Conservation (phyloP, 2,797 vertebrate genomes). For the Acipenser transmontanus region DNA sequence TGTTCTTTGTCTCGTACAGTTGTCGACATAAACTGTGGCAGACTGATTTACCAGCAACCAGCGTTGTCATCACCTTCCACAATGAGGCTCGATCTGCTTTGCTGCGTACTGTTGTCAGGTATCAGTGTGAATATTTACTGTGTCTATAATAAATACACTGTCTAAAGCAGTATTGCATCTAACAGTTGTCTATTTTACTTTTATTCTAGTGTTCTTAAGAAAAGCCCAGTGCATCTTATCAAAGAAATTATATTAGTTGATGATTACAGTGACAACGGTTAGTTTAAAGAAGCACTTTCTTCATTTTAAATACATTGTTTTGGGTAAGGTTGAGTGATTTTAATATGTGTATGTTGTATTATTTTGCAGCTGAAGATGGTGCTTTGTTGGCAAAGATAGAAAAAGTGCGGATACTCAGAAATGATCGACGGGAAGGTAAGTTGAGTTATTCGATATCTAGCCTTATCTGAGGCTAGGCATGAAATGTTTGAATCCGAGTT, state of each 20-base stretch:
- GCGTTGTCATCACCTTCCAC: slow-evolving; percentile 95
- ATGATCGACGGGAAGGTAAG: slow-evolving; percentile 92
- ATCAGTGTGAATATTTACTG: background rate
- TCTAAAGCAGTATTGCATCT: too few species aligned
- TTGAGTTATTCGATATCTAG: background rate
- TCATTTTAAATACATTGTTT: too few species aligned
- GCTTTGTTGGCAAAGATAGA: slow-evolving; percentile 89
- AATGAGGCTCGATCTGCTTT: slow-evolving; percentile 95
- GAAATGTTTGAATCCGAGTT: too few species aligned
- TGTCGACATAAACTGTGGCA: slow-evolving; percentile 93
- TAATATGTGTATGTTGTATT: too few species aligned
- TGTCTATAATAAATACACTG: too few species aligned
- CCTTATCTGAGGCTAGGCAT: too few species aligned
- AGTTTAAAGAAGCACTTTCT: slow-evolving; percentile 41
- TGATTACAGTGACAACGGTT: slow-evolving; percentile 91
- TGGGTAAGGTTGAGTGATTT: too few species aligned
- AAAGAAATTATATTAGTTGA: slow-evolving; percentile 96
- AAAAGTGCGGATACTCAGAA: slow-evolving; percentile 84
- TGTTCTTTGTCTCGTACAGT: slow-evolving; percentile 45
- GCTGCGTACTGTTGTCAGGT: slow-evolving; percentile 94
- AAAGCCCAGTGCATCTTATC: slow-evolving; percentile 86
- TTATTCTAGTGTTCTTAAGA: slow-evolving; percentile 82
- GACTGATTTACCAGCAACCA: slow-evolving; percentile 83
- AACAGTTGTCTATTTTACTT: too few species aligned
- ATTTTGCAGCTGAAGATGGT: slow-evolving; percentile 82